Base-by-base conservation (phyloP, 2,797 vertebrate genomes). In the Danio aesculapii region DNA sequence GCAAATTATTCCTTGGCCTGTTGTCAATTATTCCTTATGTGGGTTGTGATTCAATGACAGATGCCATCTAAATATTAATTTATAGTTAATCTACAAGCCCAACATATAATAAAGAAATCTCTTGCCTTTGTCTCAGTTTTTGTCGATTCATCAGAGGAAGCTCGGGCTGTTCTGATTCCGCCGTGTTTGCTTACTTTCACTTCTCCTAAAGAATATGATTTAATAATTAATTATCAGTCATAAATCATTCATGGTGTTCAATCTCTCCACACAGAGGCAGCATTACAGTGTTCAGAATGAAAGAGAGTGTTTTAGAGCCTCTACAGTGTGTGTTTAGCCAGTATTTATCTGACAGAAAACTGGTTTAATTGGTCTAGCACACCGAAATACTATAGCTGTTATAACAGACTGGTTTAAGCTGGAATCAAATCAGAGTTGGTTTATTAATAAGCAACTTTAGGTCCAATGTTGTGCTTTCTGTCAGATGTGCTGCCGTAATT, bases 201-300 rank as follows among this genome's bases (percentile, higher is more conserved):
- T 78, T 75, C 49, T 63, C 71, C n/a, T 71, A 50, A 68, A 46
- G 62, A 62, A 72, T 59, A 19, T 61, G 58, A 43, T 77, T 80
- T 46, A 77, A 72, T 71, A 57, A 73, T 81, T 81, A 74, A 83
- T 81, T 43, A 8, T 55, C 47, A 11, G 61, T 62, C 3, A 55
- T 77, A 8, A 77, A 81, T 69, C 7, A 80, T 77, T 77, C 1
- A 58, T 59, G 30, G 17, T 1, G 0, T 69, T 52, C 2, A 69
- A 50, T 8, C 19, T 75, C 19, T 0, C 9, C 47, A 63, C 14
- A 69, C 13, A 75, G 16, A 55, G 68, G 50, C 16, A 75, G 21
- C 49, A 30, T 16, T n/a, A 39, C 19, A 21, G 55, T 14, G 16
- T 75, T 21, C 8, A 47, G 57, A n/a, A 58, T 14, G 17, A 19